Evolutionary conservation across 1,140 invertebrate species (phyloP), one percentile per base, ranked within the genome.

Genomic region (Maconellicoccus hirsutus): DNA sequence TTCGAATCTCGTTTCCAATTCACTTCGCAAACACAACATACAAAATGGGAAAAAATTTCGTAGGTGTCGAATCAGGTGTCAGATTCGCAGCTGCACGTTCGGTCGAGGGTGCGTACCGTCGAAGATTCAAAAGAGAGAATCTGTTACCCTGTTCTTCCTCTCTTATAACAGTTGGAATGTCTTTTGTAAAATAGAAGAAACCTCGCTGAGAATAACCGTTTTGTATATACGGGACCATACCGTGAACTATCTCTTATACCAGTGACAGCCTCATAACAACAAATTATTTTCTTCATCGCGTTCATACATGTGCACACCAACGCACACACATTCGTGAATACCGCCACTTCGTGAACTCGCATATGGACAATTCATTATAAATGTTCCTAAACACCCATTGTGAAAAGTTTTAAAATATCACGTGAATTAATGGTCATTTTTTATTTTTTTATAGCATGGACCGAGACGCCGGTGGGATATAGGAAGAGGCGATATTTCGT

Each of bases 351-450:
- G 61, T 66, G 61, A 66, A 66, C 61, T 66, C 61, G 61, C 61
- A 66, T 66, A 66, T 66, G 61, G 25, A 66, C 61, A 66, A 66
- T 66, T 66, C 61, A 66, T 66, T 16, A 14, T 66, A 22, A 66
- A 25, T 12, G 61, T 25, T 25, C 25, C 61, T 25, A 22, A 66
- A 66, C 61, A 66, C 61, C 61, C 61, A 66, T 66, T 66, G 61
- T 66, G 19, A 25, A 66, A 25, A 66, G 21, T 19, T 59, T n/a
- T 59, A 22, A 59, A 59, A 59, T 59, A 59, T 59, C 21, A n/a
- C 52, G 16, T 22, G 21, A 19, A n/a, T 19, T 59, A 59, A 22
- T 19, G 52, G 52, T 59, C 16, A 59, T 59, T n/a, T 16, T 10
- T 42, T 42, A 42, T 59, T 59, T 7, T 59, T 19, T 19, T 59